These are phyloP conservation scores for Schrankia costaestrigalis DNA, from an alignment of 2,888 invertebrate species.

Conservation along the genomic window DNA sequence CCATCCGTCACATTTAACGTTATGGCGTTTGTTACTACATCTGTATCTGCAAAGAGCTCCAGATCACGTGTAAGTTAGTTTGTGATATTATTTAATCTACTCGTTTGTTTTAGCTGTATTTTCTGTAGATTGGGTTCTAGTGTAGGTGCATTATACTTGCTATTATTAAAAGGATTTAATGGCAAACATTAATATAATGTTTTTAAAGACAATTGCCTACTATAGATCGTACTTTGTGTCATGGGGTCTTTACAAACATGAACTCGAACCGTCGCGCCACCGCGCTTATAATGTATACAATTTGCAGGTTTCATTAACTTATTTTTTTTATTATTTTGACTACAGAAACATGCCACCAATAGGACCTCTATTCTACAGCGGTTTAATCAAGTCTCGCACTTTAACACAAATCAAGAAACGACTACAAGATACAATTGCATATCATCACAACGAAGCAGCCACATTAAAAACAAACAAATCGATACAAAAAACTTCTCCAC, in stretches of 20 bases:
- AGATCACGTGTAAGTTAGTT: constrained; percentile 41
- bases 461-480: constrained; percentile 28
- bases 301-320: background rate
- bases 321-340: background rate
- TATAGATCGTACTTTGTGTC: too few species aligned
- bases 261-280: too few species aligned
- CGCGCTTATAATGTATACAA: background rate
- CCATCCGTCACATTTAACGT: constrained; percentile 55
- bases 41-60: constrained; percentile 61
- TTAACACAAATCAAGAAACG: constrained; percentile 55
- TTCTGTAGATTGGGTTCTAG: too few species aligned
- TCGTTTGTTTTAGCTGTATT: too few species aligned
- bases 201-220: too few species aligned
- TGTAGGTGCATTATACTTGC: too few species aligned
- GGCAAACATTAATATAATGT: too few species aligned
- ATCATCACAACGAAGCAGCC: constrained; percentile 51
- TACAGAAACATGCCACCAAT: too few species aligned
- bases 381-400: constrained; percentile 61
- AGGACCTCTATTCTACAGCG: constrained; percentile 70
- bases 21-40: constrained; percentile 64
- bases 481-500: constrained; percentile 9
- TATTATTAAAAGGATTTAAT: too few species aligned
- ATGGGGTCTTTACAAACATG: too few species aligned
- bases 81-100: too few species aligned
- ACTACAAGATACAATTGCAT: constrained; percentile 50